phyloP scores from a whole-genome alignment of 1,140 invertebrate genomes.

The Temnothorax curvispinosus region DNA sequence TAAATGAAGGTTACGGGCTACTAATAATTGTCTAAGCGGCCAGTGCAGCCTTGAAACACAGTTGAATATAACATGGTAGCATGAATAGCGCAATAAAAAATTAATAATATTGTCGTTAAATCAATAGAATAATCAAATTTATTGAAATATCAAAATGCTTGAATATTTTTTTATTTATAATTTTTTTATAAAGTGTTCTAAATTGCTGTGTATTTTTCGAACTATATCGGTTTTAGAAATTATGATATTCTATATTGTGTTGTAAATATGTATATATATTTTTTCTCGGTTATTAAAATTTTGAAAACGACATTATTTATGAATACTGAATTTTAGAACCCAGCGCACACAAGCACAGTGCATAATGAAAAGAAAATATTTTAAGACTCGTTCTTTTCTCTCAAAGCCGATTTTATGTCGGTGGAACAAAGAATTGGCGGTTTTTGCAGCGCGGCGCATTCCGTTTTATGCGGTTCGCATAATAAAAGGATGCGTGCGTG shows the following conservation, averaged over 20 bases:
- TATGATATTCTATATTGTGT: too few relatives aligned
- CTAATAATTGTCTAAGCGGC: conserved; percentile 34
- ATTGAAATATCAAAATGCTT: background rate
- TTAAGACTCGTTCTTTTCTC: background rate
- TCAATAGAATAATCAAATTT: background rate
- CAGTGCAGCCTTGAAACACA: background rate
- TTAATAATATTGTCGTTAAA: background rate
- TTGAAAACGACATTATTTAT: too few relatives aligned
- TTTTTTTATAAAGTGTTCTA: too few relatives aligned
- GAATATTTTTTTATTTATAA: background rate
- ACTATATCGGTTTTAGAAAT: too few relatives aligned
- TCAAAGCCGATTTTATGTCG: conserved; percentile 25
- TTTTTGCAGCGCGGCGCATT: conserved; percentile 11
- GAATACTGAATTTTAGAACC: background rate
- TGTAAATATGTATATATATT: too few relatives aligned
- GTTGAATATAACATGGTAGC: background rate
- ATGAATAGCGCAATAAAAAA: background rate
- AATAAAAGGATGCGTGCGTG: conserved; percentile 61
- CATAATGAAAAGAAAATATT: background rate
- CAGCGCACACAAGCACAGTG: too few relatives aligned
- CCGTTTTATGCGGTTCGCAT: conserved; percentile 65
- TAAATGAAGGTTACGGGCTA: conserved; percentile 36
- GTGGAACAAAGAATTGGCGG: conserved; percentile 43
- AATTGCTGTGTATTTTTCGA: too few relatives aligned
- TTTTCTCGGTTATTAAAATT: too few relatives aligned